Percentiles rank a stretch among this genome's conserved stretches.
Conservation (phyloP, 1,140 invertebrate species). For the Achroia grisella region DNA sequence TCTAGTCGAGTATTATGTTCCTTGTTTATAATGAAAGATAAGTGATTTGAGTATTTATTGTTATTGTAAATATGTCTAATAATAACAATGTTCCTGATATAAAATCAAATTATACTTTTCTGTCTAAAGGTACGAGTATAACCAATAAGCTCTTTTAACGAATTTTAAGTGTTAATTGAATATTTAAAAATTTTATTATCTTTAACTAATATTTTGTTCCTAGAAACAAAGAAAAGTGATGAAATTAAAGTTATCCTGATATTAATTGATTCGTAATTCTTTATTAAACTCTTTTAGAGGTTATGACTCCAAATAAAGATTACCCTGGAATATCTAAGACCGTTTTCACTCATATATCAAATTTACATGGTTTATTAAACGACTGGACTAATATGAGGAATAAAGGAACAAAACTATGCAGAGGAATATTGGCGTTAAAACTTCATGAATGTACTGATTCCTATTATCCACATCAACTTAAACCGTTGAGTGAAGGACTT, state of each 20-base stretch:
- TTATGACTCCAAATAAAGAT: constrained; percentile 40
- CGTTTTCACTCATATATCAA: constrained; percentile 44
- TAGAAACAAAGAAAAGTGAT: no score
- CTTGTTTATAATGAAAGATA: no score
- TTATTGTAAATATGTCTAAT: no score
- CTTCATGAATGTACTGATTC: constrained; percentile 47
- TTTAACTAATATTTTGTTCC: no score
- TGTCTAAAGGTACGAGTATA: constrained; percentile 40
- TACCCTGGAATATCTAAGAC: constrained; percentile 40
- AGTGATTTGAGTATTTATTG: no score
- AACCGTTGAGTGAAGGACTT: constrained; percentile 35
- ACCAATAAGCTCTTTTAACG: no score
- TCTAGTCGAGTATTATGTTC: no score
- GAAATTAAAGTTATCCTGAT: no score
- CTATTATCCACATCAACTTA: constrained; percentile 49
- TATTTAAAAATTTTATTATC: no score
- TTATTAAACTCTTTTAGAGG: constrained; percentile 34
- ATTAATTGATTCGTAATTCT: no score
- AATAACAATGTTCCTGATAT: constrained; percentile 12
- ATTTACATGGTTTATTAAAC: constrained; percentile 35
- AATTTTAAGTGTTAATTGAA: no score
- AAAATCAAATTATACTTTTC: constrained; percentile 18
- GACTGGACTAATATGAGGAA: constrained; percentile 39
- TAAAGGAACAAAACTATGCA: constrained; percentile 48
- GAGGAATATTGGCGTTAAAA: constrained; percentile 40